Evolutionary conservation across 2,797 vertebrate species (phyloP).

Genomic region (Threskiornis aethiopicus): DNA sequence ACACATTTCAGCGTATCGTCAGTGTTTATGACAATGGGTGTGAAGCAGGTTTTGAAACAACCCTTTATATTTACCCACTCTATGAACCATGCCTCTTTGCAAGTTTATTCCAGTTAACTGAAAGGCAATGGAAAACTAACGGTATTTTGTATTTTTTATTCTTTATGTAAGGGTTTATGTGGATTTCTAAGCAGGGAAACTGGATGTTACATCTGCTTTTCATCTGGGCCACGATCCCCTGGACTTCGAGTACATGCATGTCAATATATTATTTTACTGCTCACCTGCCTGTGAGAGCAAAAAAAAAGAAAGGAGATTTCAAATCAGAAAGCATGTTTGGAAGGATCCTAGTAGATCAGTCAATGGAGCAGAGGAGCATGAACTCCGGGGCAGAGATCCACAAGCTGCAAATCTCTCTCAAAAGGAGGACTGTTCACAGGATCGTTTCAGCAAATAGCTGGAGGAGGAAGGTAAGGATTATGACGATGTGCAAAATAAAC

Average conservation of each 20-base stretch:
- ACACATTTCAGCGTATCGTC: fast-evolving
- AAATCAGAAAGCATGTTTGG: neutral
- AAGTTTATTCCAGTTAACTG: neutral
- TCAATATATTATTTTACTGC: neutral
- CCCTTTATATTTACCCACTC: neutral
- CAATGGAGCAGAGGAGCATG: neutral
- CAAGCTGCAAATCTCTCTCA: neutral
- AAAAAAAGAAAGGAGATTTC: neutral
- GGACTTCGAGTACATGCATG: neutral
- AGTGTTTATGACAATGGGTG: neutral
- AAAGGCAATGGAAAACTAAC: neutral
- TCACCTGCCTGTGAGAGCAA: neutral
- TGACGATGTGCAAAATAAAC: neutral
- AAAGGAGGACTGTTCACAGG: neutral
- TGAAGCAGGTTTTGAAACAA: neutral
- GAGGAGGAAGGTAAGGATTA: neutral
- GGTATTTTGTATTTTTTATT: neutral
- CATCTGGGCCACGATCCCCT: neutral
- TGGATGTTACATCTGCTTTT: neutral
- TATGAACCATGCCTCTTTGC: neutral
- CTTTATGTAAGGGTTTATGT: neutral
- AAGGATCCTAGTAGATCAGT: neutral
- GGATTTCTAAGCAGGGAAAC: neutral
- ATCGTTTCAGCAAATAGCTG: neutral
- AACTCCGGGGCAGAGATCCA: neutral